Conservation (phyloP, 2,113 vertebrate genomes). For the Misgurnus anguillicaudatus region DNA sequence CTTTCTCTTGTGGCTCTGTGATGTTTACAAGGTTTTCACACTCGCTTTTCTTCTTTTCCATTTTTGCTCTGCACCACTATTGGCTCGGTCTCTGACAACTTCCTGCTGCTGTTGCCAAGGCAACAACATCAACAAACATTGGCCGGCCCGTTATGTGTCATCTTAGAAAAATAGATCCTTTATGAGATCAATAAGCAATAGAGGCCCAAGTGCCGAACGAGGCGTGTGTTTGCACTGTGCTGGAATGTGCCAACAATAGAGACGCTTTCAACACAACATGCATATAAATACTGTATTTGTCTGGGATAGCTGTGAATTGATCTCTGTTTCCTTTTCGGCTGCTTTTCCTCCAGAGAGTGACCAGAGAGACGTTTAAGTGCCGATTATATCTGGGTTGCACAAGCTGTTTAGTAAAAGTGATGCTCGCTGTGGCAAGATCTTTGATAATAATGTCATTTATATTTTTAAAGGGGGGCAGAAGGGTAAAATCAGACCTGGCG, state of each 20-base stretch:
- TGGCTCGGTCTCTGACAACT: constrained; percentile 31
- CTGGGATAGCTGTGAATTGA: not conserved
- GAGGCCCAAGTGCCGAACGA: not conserved
- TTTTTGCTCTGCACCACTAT: constrained; percentile 7
- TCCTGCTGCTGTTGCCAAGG: constrained; percentile 47
- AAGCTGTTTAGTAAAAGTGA: too few relatives aligned
- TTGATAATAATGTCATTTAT: too few relatives aligned
- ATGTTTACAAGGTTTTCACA: not conserved
- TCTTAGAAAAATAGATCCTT: constrained; percentile 40
- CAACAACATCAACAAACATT: constrained; percentile 61
- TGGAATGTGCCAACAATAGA: constrained; percentile 27
- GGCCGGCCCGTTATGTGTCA: constrained; percentile 29
- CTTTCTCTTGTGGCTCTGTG: not conserved
- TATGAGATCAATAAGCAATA: constrained; percentile 44
- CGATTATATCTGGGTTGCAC: not conserved
- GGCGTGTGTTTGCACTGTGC: not conserved
- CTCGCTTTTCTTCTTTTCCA: constrained; percentile 17
- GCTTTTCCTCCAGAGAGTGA: not conserved
- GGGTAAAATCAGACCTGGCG: too few relatives aligned
- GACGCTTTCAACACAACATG: not conserved
- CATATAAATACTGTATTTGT: not conserved
- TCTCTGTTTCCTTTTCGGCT: not conserved
- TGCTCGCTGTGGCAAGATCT: too few relatives aligned
- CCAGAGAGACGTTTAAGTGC: not conserved
- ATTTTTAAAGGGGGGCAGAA: too few relatives aligned